Evolutionary conservation across 1,140 invertebrate genomes (phyloP), one percentile per base, ranked within the genome.

Genomic region (Hycleus phaleratus): DNA sequence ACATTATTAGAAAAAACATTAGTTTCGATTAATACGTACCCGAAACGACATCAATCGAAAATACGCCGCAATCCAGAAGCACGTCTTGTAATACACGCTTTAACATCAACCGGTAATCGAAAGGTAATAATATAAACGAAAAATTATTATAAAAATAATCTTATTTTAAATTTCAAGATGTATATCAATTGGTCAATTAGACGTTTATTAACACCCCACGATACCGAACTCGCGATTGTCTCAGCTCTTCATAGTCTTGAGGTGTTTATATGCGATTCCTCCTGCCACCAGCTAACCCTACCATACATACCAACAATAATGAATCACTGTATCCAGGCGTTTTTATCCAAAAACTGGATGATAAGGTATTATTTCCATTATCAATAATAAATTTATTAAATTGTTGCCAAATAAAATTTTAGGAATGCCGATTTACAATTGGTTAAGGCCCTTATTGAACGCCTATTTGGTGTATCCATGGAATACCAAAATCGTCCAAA

Each of bases 401-500:
- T 18, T 18, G 2, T 57, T 58, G 47, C 25, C 39, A 53, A 11
- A 42, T 53, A 44, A 25, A 40, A 32, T 63, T 63, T 9, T 45
- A 64, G 64, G n/a, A 66, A 66, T 44, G 64, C 64, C 8, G 42
- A 63, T 49, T 47, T 64, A 12, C 64, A 66, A 42, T 42, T 66
- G 10, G 45, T 55, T 5, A 64, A 61, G 43, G 49, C 64, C 8
- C 39, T 66, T n/a, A 66, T 66, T 12, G 62, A 66, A 12, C 42
- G 64, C 10, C 58, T 64, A 40, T 54, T 61, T 26, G 64, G 64
- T 2, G 64, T 66, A 38, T 46, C 44, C 3, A 50, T 62, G 9
- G 51, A 55, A 3, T 12, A 18, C 25, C 58, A 46, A 24, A 59
- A 49, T 8, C 52, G 64, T n/a, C 49, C 64, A n/a, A 64, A 64